These are phyloP conservation scores for Oreochromis grahami DNA, from an alignment of 2,797 vertebrate genomes.

Conservation along the genomic window DNA sequence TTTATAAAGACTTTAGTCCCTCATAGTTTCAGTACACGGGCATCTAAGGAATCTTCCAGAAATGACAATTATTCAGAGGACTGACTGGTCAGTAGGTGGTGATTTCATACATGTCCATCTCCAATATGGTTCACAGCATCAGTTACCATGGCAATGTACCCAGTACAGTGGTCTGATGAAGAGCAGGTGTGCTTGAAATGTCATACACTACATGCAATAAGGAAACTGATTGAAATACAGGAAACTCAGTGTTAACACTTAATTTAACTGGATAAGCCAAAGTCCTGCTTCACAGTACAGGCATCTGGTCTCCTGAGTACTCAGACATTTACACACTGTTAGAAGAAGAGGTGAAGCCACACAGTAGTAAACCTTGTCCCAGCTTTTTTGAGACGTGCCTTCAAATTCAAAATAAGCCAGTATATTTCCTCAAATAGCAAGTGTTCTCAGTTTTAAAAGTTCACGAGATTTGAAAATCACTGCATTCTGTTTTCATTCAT, in stretches of 20 bases:
- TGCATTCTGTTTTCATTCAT: not conserved
- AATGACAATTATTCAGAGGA: not conserved
- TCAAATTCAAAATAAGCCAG: not conserved
- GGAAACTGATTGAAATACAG: not conserved
- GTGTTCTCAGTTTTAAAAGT: not conserved
- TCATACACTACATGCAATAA: not conserved
- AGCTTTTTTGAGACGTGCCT: not conserved
- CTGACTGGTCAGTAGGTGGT: not conserved
- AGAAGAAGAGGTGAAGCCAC: not conserved
- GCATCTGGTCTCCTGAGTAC: not conserved
- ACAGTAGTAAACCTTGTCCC: not conserved
- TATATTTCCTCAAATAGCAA: not conserved
- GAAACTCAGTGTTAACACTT: not conserved
- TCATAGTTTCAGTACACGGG: not conserved
- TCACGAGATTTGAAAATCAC: not conserved
- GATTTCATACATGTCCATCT: not conserved
- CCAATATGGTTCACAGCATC: not conserved
- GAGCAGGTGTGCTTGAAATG: not conserved
- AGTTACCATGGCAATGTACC: not conserved
- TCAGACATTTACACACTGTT: not conserved
- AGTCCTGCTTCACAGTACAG: not conserved
- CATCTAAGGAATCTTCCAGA: not conserved
- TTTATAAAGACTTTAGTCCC: not conserved
- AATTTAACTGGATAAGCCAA: not conserved
- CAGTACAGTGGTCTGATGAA: not conserved